Evolutionary conservation across 2,888 invertebrate genomes (phyloP).

Genomic region (Diachrysia chrysitis): DNA sequence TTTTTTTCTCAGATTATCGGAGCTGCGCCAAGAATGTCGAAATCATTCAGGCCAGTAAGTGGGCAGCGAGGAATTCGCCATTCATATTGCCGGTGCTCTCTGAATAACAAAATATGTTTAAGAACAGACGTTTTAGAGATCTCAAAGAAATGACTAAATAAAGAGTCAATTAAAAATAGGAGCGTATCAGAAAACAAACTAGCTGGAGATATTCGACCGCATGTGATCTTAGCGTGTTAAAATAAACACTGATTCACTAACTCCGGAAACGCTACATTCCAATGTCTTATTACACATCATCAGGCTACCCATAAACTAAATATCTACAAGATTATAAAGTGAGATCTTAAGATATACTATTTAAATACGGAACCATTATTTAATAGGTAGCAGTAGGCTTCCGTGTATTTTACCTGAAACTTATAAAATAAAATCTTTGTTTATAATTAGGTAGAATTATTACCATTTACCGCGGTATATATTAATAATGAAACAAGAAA

Average conservation of each 20-base stretch:
- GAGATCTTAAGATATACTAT: constrained; percentile 4
- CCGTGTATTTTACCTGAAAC: constrained; percentile 31
- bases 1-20: constrained; percentile 86
- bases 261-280: constrained; percentile 58
- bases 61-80: constrained; percentile 86
- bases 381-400: constrained; percentile 13
- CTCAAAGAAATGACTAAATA: constrained; percentile 35
- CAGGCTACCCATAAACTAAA: constrained; percentile 24
- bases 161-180: constrained; percentile 27
- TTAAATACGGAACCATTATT: constrained; percentile 22
- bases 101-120: constrained; percentile 71
- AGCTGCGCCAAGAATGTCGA: constrained; percentile 88
- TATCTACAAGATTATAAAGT: constrained; percentile 20
- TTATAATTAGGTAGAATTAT: constrained; percentile 18
- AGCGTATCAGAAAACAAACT: constrained; percentile 25
- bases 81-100: constrained; percentile 82
- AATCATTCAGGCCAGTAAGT: constrained; percentile 89
- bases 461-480: constrained; percentile 15
- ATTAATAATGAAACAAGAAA: constrained; percentile 23
- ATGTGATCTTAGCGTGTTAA: constrained; percentile 51
- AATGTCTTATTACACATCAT: constrained; percentile 40
- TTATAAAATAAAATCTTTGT: constrained; percentile 23
- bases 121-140: constrained; percentile 50
- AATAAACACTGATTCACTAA: constrained; percentile 49
- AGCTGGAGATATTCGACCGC: constrained; percentile 38